These are phyloP conservation scores for Hymenochirus boettgeri DNA, from an alignment of 2,113 vertebrate species.

Conservation along the genomic window DNA sequence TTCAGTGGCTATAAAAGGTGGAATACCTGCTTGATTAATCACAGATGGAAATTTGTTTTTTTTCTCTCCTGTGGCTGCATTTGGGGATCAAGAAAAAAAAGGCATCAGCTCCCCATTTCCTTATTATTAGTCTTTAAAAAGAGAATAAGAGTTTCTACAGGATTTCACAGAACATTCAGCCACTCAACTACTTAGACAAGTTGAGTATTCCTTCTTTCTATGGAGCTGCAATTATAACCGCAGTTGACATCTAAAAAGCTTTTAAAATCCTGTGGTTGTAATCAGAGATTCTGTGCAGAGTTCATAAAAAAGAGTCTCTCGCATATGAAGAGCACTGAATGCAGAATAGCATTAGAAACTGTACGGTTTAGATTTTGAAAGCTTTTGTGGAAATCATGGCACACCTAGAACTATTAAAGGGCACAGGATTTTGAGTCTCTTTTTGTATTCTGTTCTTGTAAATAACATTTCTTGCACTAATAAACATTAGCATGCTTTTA, in stretches of 20 bases:
- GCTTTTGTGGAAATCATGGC: not conserved
- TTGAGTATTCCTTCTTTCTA: not conserved
- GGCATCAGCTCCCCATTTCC: not conserved
- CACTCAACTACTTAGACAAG: not conserved
- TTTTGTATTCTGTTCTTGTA: not conserved
- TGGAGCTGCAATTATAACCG: conserved; percentile 2
- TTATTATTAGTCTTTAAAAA: not conserved
- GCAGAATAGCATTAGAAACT: not conserved
- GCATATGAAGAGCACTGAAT: not conserved
- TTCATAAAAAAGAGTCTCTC: not conserved
- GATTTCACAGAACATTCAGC: not conserved
- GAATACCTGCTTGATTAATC: not conserved
- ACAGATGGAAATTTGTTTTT: not conserved
- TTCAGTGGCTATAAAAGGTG: not conserved
- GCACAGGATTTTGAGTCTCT: not conserved
- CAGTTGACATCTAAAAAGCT: not conserved
- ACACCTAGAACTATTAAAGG: not conserved
- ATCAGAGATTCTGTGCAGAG: conserved; percentile 2
- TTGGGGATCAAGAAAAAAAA: not conserved
- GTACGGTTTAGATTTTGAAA: not conserved
- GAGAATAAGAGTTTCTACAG: not conserved
- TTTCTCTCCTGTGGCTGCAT: not conserved
- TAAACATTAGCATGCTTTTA: not conserved
- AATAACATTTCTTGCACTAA: not conserved
- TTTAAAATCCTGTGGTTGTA: conserved; percentile 4